Conservation (phyloP, 2,797 vertebrate genomes). For the Clarias platycephalus region DNA sequence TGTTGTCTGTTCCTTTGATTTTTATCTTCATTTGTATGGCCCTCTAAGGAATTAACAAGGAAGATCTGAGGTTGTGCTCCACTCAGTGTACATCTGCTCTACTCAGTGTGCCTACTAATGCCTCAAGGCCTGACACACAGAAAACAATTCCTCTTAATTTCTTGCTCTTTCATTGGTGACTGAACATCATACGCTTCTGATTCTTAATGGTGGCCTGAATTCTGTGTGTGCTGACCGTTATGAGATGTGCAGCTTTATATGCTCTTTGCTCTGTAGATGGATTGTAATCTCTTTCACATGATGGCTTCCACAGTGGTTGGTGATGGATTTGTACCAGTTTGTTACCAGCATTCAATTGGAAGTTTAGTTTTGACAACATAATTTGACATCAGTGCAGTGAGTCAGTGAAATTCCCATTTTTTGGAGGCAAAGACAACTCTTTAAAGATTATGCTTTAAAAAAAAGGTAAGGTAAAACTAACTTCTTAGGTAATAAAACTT, state of each 20-base stretch:
- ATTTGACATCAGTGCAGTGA: slow-evolving; percentile 49
- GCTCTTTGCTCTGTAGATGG: slow-evolving; percentile 13
- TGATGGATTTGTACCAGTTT: slow-evolving; percentile 15
- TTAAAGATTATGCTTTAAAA: neutral
- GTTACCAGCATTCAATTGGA: slow-evolving; percentile 36
- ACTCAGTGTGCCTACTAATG: slow-evolving; percentile 24
- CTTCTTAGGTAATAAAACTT: neutral
- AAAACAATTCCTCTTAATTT: slow-evolving; percentile 24
- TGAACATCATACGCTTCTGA: slow-evolving; percentile 32
- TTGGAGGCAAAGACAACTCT: neutral
- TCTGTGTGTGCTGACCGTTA: slow-evolving; percentile 3
- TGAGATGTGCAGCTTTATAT: slow-evolving; percentile 37
- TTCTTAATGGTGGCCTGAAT: slow-evolving; percentile 26
- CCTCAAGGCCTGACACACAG: slow-evolving; percentile 34
- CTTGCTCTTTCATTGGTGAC: neutral
- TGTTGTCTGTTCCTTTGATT: no score
- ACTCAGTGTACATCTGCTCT: slow-evolving; percentile 23
- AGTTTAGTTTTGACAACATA: slow-evolving; percentile 41
- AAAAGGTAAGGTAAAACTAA: neutral
- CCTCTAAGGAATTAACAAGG: neutral
- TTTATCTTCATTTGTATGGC: neutral
- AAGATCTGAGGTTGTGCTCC: slow-evolving; percentile 21
- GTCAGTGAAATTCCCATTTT: slow-evolving; percentile 46
- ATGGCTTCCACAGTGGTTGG: slow-evolving; percentile 21
- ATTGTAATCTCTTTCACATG: slow-evolving; percentile 11